phyloP scores from a whole-genome alignment of 2,113 vertebrate genomes.

The Limanda limanda region DNA sequence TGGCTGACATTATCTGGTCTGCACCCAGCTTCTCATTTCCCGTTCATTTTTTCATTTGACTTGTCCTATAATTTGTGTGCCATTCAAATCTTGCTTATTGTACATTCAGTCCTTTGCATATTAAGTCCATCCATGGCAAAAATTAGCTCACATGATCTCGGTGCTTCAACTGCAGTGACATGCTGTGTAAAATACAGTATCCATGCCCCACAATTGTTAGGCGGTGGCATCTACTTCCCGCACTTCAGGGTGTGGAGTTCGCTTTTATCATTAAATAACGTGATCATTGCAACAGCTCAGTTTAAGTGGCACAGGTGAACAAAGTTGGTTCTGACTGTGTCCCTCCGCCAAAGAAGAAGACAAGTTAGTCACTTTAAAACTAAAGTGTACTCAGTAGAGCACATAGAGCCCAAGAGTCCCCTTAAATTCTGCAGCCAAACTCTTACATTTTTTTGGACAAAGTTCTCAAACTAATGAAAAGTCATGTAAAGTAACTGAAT shows the following conservation, averaged over 20 bases:
- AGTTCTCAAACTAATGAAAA: no score
- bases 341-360: no score
- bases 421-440: no score
- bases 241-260: background rate
- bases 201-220: no score
- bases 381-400: no score
- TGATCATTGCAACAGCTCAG: conserved; percentile 8
- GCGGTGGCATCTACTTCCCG: background rate
- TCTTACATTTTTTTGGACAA: no score
- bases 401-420: no score
- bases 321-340: no score
- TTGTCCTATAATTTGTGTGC: background rate
- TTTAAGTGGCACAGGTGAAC: background rate
- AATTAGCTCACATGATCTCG: conserved; percentile 5
- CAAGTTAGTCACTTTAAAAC: no score
- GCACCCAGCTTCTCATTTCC: background rate
- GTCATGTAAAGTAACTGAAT: no score
- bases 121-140: background rate
- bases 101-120: background rate
- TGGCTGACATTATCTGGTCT: background rate
- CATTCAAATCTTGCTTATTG: conserved; percentile 3
- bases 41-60: background rate
- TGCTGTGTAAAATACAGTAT: no score
- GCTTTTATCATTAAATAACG: conserved; percentile 10
- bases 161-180: no score